phyloP scores from a whole-genome alignment of 2,888 invertebrate genomes.

The Sclerodermus sp. region DNA sequence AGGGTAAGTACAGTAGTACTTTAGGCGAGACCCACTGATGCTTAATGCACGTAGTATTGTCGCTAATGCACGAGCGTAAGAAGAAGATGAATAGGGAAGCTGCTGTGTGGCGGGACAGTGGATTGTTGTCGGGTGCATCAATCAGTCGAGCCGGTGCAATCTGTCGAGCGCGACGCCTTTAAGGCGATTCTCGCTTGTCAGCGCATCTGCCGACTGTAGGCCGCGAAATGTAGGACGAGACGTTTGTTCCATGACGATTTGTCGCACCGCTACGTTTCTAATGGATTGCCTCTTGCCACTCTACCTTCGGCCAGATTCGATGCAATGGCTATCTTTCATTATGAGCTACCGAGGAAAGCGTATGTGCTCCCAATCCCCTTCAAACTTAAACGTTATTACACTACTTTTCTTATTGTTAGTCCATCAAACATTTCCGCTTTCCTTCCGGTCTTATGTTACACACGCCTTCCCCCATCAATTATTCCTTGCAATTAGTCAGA shows the following conservation, averaged over 20 bases:
- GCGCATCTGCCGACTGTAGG: conserved; percentile 47
- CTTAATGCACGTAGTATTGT: conserved; percentile 22
- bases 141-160: conserved; percentile 50
- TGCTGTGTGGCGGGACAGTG: conserved; percentile 19
- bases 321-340: conserved; percentile 14
- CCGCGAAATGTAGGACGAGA: conserved; percentile 42
- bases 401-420: too few species aligned
- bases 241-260: conserved; percentile 33
- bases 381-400: too few species aligned
- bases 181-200: conserved; percentile 52
- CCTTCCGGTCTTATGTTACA: too few species aligned
- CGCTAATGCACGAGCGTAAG: conserved; percentile 40
- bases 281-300: conserved; percentile 12
- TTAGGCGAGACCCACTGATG: too few species aligned
- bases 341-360: too few species aligned
- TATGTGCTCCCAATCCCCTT: too few species aligned
- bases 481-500: too few species aligned
- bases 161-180: conserved; percentile 47
- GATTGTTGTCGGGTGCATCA: conserved; percentile 45
- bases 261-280: conserved; percentile 31
- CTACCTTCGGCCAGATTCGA: conserved; percentile 29
- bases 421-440: too few species aligned
- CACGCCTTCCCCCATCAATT: too few species aligned
- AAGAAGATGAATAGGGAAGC: conserved; percentile 49
- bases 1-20: too few species aligned